Percentiles rank a stretch among this genome's conserved stretches.
phyloP scores from a whole-genome alignment of 1,140 invertebrate species.

The Fopius arisanus region DNA sequence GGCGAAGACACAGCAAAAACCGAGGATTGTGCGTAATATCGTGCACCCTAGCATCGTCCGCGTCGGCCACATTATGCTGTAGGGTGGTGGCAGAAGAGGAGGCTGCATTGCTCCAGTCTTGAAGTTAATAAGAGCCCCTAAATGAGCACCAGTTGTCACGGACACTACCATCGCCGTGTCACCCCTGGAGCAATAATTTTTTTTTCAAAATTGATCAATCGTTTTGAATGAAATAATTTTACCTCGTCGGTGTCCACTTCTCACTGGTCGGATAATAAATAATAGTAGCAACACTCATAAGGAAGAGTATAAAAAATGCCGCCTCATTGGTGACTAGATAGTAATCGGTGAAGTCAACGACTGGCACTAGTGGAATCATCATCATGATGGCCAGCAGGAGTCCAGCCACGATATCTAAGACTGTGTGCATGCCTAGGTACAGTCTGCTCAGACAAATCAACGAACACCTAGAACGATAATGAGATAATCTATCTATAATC shows the following conservation, averaged over 20 bases:
- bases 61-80: conserved; percentile 80
- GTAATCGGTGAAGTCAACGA: conserved; percentile 77
- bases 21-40: conserved; percentile 76
- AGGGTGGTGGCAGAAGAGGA: conserved; percentile 69
- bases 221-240: conserved; percentile 38
- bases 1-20: conserved; percentile 75
- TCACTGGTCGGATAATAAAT: conserved; percentile 78
- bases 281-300: conserved; percentile 72
- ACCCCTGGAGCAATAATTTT: conserved; percentile 69
- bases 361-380: conserved; percentile 76
- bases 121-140: conserved; percentile 87
- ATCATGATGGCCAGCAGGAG: conserved; percentile 72
- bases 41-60: conserved; percentile 72
- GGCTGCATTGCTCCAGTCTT: conserved; percentile 74
- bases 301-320: conserved; percentile 72
- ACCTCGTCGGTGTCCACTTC: conserved; percentile 85
- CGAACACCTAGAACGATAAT: conserved; percentile 68
- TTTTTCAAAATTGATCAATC: background rate
- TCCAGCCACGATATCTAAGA: conserved; percentile 82
- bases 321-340: conserved; percentile 74
- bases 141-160: conserved; percentile 79
- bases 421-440: conserved; percentile 92
- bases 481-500: too few relatives aligned
- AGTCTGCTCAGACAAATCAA: conserved; percentile 85
- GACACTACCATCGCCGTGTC: conserved; percentile 87